Evolutionary conservation across 1,140 invertebrate species (phyloP).

Genomic region (Pinna nobilis): DNA sequence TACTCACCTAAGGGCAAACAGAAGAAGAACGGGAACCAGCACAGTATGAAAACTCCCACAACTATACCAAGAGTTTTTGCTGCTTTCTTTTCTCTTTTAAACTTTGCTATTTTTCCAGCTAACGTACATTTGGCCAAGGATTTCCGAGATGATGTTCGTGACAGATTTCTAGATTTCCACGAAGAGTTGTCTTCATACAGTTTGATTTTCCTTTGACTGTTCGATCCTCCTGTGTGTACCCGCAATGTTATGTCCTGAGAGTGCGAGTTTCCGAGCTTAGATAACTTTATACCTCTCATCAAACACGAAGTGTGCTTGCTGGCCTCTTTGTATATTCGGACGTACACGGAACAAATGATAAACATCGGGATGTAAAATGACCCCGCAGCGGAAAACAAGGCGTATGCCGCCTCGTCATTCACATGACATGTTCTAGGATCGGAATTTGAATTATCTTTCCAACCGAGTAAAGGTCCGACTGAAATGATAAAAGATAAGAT

Average conservation of each 20-base stretch:
- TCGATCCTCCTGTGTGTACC: constrained; percentile 86
- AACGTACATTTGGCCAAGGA: too few species aligned
- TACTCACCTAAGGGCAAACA: constrained; percentile 77
- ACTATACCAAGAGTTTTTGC: constrained; percentile 53
- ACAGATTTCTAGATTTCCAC: constrained; percentile 35
- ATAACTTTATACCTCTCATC: constrained; percentile 88
- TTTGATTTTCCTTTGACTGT: constrained; percentile 17
- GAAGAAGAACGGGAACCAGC: constrained; percentile 98
- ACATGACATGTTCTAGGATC: constrained; percentile 81
- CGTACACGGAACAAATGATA: constrained; percentile 97
- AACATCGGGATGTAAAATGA: constrained; percentile 97
- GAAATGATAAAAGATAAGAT: constrained; percentile 94
- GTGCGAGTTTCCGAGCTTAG: constrained; percentile 77
- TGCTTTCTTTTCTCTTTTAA: constrained; percentile 36
- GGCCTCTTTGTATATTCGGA: constrained; percentile 94
- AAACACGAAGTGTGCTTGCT: constrained; percentile 91
- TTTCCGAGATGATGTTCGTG: too few species aligned
- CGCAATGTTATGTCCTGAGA: constrained; percentile 84
- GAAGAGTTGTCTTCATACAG: constrained; percentile 17
- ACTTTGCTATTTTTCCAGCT: constrained; percentile 28
- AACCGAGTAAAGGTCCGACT: constrained; percentile 95
- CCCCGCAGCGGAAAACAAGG: constrained; percentile 93
- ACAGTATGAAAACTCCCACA: constrained; percentile 88
- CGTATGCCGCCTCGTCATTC: constrained; percentile 93
- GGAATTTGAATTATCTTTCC: constrained; percentile 79